Conservation (phyloP, 2,888 invertebrate genomes). For the Resseliella maxima region DNA sequence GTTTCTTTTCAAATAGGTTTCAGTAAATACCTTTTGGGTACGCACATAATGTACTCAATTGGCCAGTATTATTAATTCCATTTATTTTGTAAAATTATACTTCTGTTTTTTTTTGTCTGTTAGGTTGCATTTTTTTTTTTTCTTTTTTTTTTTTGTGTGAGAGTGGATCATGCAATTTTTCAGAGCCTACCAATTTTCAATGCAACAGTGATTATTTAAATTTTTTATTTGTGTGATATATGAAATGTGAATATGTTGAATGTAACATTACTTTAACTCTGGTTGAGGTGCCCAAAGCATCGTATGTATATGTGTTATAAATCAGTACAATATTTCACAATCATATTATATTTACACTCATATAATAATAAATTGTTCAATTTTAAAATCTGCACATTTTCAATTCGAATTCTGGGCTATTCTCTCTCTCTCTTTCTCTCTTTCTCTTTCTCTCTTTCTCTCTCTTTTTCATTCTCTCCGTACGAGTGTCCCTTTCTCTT, state of each 20-base stretch:
- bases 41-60: not conserved
- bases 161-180: conserved; percentile 18
- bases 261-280: not conserved
- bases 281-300: not conserved
- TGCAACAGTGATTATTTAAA: conserved; percentile 48
- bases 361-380: conserved; percentile 47
- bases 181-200: conserved; percentile 10
- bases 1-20: too few relatives aligned
- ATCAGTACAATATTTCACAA: conserved; percentile 50
- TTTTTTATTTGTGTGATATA: not conserved
- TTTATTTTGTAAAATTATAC: conserved; percentile 12
- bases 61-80: not conserved
- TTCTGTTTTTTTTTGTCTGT: not conserved
- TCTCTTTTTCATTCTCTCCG: not conserved
- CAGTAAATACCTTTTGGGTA: not conserved
- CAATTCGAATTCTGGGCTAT: not conserved
- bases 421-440: too few relatives aligned
- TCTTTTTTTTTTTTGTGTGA: not conserved
- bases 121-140: not conserved
- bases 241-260: conserved; percentile 17
- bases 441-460: too few relatives aligned
- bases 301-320: conserved; percentile 15
- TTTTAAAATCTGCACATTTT: not conserved
- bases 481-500: not conserved
- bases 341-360: conserved; percentile 51